phyloP scores from a whole-genome alignment of 1,140 invertebrate species.

The Pygmarrhopalites habei region DNA sequence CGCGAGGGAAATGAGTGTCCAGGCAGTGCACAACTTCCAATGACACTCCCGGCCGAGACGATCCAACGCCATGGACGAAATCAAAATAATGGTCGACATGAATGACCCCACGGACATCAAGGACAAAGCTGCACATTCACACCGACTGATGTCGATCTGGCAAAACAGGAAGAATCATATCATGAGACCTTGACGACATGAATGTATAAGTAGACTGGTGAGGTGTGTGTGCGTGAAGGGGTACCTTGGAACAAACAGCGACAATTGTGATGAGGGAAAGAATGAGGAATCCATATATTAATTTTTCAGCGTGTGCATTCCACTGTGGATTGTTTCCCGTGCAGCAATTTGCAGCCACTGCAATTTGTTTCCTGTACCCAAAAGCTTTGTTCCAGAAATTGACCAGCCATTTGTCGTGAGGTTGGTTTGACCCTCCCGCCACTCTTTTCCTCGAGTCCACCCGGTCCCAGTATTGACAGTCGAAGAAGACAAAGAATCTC shows the following conservation, averaged over 20 bases:
- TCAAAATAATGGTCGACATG: not conserved
- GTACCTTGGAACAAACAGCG: too few species aligned
- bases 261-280: too few species aligned
- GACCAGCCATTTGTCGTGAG: too few species aligned
- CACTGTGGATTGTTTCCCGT: too few species aligned
- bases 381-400: too few species aligned
- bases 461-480: not conserved
- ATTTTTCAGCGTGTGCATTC: too few species aligned
- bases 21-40: not conserved
- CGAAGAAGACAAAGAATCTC: not conserved
- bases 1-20: not conserved
- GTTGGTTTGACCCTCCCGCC: not conserved
- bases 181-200: not conserved
- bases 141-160: not conserved
- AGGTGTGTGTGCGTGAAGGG: too few species aligned
- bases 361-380: too few species aligned
- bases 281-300: too few species aligned
- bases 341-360: too few species aligned
- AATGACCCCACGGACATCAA: not conserved
- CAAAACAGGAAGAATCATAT: not conserved
- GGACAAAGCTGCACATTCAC: not conserved
- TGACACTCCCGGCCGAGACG: not conserved
- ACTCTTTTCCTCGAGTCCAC: not conserved
- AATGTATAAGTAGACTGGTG: too few species aligned
- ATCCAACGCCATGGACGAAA: constrained; percentile 1